These are phyloP conservation scores for Elephantulus edwardii DNA, from an alignment of 2,113 vertebrate genomes.

Conservation along the genomic window DNA sequence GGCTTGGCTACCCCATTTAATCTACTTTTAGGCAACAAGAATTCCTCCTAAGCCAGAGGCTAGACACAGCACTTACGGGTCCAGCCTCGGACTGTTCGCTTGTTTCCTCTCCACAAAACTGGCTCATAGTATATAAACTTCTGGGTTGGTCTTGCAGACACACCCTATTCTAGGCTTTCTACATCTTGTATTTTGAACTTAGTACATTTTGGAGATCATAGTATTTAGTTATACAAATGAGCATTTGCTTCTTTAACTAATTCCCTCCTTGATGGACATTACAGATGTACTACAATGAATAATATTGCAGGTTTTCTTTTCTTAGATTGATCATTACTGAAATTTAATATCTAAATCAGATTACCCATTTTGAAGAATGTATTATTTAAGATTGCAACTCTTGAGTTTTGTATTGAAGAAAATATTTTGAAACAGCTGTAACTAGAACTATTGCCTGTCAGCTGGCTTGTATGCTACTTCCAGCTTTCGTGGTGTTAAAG, in stretches of 20 bases:
- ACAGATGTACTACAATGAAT: neutral
- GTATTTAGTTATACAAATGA: neutral
- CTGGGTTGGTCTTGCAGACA: neutral
- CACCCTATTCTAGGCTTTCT: neutral
- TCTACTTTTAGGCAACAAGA: neutral
- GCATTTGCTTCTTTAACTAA: neutral
- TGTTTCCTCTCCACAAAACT: neutral
- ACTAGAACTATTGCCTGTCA: neutral
- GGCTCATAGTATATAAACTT: neutral
- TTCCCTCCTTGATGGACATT: neutral
- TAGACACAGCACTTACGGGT: neutral
- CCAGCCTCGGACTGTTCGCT: neutral
- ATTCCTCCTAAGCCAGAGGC: neutral
- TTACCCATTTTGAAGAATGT: neutral
- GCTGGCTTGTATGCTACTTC: neutral
- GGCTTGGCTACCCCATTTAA: neutral
- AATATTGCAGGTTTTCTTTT: neutral
- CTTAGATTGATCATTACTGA: slow-evolving; percentile 38
- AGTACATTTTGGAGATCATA: neutral
- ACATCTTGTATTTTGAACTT: neutral
- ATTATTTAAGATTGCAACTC: neutral
- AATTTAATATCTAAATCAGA: slow-evolving; percentile 1
- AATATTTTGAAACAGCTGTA: neutral
- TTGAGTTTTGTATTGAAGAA: slow-evolving; percentile 20
- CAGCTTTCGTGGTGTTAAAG: neutral